Conservation (phyloP, 2,888 invertebrate species). For the Pimpla rufipes region DNA sequence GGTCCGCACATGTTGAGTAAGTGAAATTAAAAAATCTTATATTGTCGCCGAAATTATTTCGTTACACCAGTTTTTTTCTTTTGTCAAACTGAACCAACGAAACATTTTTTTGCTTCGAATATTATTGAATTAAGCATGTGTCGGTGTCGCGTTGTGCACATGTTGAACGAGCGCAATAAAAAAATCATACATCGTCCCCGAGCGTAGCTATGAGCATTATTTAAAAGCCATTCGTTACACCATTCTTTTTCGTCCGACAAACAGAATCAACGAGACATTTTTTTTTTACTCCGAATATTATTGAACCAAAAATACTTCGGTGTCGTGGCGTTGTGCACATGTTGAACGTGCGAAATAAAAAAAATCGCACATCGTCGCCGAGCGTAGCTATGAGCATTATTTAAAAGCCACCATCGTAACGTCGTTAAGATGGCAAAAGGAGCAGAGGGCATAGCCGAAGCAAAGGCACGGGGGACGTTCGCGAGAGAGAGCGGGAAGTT, state of each 20-base stretch:
- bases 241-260: too few species aligned
- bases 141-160: background rate
- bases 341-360: background rate
- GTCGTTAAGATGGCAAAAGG: conserved; percentile 33
- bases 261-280: too few species aligned
- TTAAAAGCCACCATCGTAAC: conserved; percentile 36
- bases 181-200: background rate
- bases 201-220: background rate
- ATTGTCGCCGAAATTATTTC: background rate
- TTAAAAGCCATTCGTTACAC: conserved; percentile 37
- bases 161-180: background rate
- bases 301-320: too few species aligned
- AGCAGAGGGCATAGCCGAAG: background rate
- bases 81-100: too few species aligned
- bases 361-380: background rate
- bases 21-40: background rate
- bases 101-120: too few species aligned
- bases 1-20: background rate
- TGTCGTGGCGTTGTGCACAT: background rate
- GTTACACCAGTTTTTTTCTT: too few species aligned
- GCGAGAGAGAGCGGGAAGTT: conserved; percentile 35
- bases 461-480: conserved; percentile 1
- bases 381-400: conserved; percentile 1
- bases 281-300: too few species aligned
- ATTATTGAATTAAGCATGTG: too few species aligned